Percentiles rank a stretch among this genome's conserved stretches.
Evolutionary conservation across 2,888 invertebrate genomes (phyloP).

Genomic region (Sarcophaga variegata): DNA sequence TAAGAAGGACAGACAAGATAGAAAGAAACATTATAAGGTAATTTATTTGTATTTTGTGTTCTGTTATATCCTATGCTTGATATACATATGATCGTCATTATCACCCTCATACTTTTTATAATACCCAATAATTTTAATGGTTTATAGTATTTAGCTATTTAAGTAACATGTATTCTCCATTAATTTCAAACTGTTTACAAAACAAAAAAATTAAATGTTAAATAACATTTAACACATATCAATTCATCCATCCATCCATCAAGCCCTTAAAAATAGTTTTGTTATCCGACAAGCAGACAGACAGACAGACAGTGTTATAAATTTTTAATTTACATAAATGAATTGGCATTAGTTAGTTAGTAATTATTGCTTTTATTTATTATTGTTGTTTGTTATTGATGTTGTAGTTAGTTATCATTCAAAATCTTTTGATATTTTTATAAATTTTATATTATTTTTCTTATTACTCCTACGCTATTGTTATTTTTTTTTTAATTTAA

Average conservation of each 20-base stretch:
- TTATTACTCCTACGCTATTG: not conserved
- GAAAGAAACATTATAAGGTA: slow-evolving; percentile 14
- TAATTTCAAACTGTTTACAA: too few species aligned
- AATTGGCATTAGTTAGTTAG: not conserved
- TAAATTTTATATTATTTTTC: not conserved
- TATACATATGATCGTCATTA: too few species aligned
- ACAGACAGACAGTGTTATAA: not conserved
- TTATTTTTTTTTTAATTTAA: not conserved
- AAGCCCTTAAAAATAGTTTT: not conserved
- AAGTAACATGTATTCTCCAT: too few species aligned
- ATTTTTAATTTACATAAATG: slow-evolving; percentile 24
- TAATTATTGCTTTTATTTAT: not conserved
- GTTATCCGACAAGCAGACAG: not conserved
- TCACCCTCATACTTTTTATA: too few species aligned
- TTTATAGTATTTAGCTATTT: too few species aligned
- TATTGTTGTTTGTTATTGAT: slow-evolving; percentile 42
- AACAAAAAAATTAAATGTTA: too few species aligned
- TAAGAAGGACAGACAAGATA: slow-evolving; percentile 20
- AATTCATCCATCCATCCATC: not conserved
- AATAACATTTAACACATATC: too few species aligned
- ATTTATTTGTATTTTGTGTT: slow-evolving; percentile 24
- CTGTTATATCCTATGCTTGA: too few species aligned
- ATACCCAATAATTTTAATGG: too few species aligned
- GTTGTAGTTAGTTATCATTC: slow-evolving; percentile 32
- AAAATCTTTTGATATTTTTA: slow-evolving; percentile 36